Base-by-base conservation (phyloP, 1,140 invertebrate species). In the Semibalanus balanoides region DNA sequence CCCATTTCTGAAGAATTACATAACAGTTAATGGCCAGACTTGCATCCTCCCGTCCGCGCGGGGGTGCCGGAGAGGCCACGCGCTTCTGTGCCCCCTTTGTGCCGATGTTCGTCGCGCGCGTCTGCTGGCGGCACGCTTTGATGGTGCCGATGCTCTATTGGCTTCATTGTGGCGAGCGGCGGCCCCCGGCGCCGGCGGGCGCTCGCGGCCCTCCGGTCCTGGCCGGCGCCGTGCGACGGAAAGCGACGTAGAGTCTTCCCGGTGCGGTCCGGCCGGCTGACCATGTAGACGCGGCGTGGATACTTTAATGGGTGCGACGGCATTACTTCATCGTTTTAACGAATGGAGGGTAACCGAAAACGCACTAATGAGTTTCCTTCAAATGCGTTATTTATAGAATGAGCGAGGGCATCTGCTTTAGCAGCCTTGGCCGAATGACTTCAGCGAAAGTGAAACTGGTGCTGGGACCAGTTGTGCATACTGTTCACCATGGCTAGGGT, bases 1-100 rank as follows among this genome's bases (percentile, higher is more conserved):
- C 51, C 51, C 51, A 64, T 64, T 64, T 64, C 51, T 64, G 51
- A 64, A 64, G 51, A 64, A 64, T 64, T 64, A 64, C 35, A 40
- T 64, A 25, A 14, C 51, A 64, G 51, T 64, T 64, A 64, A 64
- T 64, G 22, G 51, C 51, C 22, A 25, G 51, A 64, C 51, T 22
- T 64, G 51, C 51, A 64, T 64, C 51, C 51, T 64, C 51, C 51
- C 11, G 51, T 25, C 22, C 22, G 51, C 35, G 51, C 51, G 11
- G 14, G 51, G 51, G 1, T 25, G 11, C 51, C 22, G 1, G 11
- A 14, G 51, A 14, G 7, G 51, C 51, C 51, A 64, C 51, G 51
- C 51, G 51, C 51, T 64, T 22, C 51, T 64, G 51, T 64, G 51
- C 51, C 11, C 51, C 51, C 51, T 64, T 64, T 64, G 51, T 25